phyloP scores from a whole-genome alignment of 2,888 invertebrate species.

The Amorpha juglandis region DNA sequence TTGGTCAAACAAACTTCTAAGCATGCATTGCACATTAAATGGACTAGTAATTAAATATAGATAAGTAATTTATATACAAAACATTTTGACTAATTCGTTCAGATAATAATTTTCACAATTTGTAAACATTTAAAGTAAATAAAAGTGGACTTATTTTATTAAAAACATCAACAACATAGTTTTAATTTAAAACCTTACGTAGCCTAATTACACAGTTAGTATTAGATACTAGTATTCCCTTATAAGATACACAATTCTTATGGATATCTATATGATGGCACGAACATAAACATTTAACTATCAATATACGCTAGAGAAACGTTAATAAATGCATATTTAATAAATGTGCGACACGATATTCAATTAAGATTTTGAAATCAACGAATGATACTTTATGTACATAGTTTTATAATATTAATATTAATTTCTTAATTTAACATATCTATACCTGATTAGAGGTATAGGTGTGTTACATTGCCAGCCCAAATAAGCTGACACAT shows the following conservation, averaged over 20 bases:
- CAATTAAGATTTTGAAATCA: neutral
- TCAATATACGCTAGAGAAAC: slow-evolving; percentile 11
- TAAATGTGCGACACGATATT: neutral
- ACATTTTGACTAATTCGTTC: slow-evolving; percentile 8
- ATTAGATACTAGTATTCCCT: slow-evolving; percentile 20
- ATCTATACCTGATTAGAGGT: neutral
- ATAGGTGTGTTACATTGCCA: neutral
- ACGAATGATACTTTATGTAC: slow-evolving; percentile 12
- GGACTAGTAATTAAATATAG: slow-evolving; percentile 9
- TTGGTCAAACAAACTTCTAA: slow-evolving; percentile 21
- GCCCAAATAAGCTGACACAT: neutral
- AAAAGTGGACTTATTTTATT: slow-evolving; percentile 34
- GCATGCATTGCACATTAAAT: slow-evolving; percentile 22
- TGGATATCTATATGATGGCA: slow-evolving; percentile 9
- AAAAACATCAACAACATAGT: slow-evolving; percentile 28
- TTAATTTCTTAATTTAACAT: neutral
- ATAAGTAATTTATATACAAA: slow-evolving; percentile 24
- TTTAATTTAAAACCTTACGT: slow-evolving; percentile 24
- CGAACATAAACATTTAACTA: slow-evolving; percentile 22
- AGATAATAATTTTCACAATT: slow-evolving; percentile 29
- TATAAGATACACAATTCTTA: slow-evolving; percentile 17
- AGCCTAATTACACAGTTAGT: slow-evolving; percentile 20
- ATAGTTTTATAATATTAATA: neutral
- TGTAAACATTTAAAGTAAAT: slow-evolving; percentile 27
- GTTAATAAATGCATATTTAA: slow-evolving; percentile 3